These are phyloP conservation scores for Gonioctena quinquepunctata DNA, from an alignment of 1,140 invertebrate species.

Conservation along the genomic window DNA sequence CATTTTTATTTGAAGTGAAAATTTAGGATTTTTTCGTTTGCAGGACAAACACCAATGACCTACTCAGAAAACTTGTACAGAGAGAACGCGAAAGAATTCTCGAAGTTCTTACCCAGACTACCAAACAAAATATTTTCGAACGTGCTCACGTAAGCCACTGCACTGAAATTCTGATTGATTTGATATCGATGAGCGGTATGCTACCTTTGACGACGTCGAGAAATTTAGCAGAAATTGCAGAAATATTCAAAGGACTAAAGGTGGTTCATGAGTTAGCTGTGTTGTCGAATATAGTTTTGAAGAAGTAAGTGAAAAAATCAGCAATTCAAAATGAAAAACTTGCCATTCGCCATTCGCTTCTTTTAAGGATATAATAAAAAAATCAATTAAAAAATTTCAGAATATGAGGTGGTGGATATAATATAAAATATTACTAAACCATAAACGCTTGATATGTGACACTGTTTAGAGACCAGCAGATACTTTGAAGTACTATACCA, in stretches of 20 bases:
- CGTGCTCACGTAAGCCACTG: not conserved
- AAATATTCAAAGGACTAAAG: not conserved
- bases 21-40: too few relatives aligned
- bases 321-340: too few relatives aligned
- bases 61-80: not conserved
- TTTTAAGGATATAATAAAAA: too few relatives aligned
- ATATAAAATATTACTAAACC: too few relatives aligned
- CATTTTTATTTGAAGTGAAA: too few relatives aligned
- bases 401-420: too few relatives aligned
- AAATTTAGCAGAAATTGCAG: not conserved
- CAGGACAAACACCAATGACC: not conserved
- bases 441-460: too few relatives aligned
- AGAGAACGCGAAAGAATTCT: not conserved
- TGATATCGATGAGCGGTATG: not conserved
- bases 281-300: not conserved
- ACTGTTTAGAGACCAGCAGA: too few relatives aligned
- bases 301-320: constrained; percentile 21
- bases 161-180: not conserved
- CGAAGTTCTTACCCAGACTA: not conserved
- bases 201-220: not conserved
- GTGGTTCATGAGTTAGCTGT: not conserved
- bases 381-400: too few relatives aligned
- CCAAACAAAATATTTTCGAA: constrained; percentile 1
- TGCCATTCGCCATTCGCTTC: too few relatives aligned
- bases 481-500: too few relatives aligned